Evolutionary conservation across 2,888 invertebrate species (phyloP).

Genomic region (Hypselothyrea guttata): DNA sequence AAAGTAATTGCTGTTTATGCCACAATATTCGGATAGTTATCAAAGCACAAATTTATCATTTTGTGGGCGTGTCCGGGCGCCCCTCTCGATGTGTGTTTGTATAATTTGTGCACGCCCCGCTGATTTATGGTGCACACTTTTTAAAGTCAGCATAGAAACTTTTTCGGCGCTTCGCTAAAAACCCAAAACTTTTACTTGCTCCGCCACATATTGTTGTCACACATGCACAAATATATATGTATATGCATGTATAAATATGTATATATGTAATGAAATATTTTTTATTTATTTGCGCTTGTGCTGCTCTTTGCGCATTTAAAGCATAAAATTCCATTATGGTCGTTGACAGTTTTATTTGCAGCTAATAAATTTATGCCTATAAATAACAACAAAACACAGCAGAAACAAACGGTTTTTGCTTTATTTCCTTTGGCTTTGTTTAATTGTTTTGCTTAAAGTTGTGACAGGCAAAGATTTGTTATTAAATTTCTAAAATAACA

Average conservation of each 20-base stretch:
- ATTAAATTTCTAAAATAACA: neutral
- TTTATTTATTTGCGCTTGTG: constrained; percentile 20
- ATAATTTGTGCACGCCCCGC: constrained; percentile 36
- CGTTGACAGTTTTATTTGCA: constrained; percentile 45
- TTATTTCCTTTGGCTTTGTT: neutral
- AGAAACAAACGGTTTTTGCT: neutral
- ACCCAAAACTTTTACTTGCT: constrained; percentile 25
- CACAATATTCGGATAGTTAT: constrained; percentile 52
- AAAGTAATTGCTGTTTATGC: constrained; percentile 72
- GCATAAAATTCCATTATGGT: constrained; percentile 30
- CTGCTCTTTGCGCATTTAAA: constrained; percentile 29
- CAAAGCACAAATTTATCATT: constrained; percentile 7
- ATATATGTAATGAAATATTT: constrained; percentile 4
- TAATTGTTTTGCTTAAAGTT: constrained; percentile 17
- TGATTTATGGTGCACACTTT: constrained; percentile 67
- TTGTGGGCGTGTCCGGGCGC: constrained; percentile 1
- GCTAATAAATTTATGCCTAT: constrained; percentile 25
- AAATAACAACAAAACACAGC: constrained; percentile 11
- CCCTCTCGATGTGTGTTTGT: constrained; percentile 12
- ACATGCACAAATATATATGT: neutral
- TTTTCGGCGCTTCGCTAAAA: constrained; percentile 27
- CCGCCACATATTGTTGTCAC: constrained; percentile 10
- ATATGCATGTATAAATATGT: neutral
- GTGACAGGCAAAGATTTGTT: constrained; percentile 10
- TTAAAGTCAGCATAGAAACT: constrained; percentile 52